Evolutionary conservation across 2,888 invertebrate genomes (phyloP).

Genomic region (Troilus luridus): DNA sequence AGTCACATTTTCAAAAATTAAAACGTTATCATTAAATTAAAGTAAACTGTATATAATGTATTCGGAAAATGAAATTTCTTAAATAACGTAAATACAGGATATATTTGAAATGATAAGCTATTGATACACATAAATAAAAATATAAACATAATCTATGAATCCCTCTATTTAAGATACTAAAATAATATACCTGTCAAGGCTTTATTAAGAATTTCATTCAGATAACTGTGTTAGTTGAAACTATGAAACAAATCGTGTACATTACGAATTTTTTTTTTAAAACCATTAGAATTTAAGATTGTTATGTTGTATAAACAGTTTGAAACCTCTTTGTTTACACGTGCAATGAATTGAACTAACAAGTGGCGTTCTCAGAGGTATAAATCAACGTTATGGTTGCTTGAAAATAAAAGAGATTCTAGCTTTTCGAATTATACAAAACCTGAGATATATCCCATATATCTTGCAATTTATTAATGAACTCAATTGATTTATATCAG

Average conservation of each 20-base stretch:
- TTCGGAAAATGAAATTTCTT: too few relatives aligned
- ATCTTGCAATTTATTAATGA: too few relatives aligned
- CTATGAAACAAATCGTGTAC: neutral
- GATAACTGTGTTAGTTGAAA: neutral
- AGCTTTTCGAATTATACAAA: too few relatives aligned
- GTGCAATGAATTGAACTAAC: neutral
- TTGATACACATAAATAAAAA: too few relatives aligned
- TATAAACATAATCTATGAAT: too few relatives aligned
- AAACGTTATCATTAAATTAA: too few relatives aligned
- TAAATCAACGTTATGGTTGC: neutral
- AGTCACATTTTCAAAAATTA: too few relatives aligned
- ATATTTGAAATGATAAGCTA: too few relatives aligned
- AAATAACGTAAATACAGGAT: too few relatives aligned
- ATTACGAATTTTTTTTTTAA: neutral
- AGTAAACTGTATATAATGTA: too few relatives aligned
- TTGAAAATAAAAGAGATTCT: neutral
- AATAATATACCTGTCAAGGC: neutral
- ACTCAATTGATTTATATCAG: too few relatives aligned
- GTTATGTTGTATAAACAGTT: neutral
- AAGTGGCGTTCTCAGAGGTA: neutral
- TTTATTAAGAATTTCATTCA: neutral
- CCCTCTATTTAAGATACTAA: neutral
- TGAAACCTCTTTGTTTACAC: conserved; percentile 18
- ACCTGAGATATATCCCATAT: too few relatives aligned
- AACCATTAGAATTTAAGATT: neutral